A percentile compares a stretch with the other conserved stretches of the same genome.
phyloP scores from a whole-genome alignment of 35 echinoderm and acorn worm species.

The Ophiothrix spiculata region DNA sequence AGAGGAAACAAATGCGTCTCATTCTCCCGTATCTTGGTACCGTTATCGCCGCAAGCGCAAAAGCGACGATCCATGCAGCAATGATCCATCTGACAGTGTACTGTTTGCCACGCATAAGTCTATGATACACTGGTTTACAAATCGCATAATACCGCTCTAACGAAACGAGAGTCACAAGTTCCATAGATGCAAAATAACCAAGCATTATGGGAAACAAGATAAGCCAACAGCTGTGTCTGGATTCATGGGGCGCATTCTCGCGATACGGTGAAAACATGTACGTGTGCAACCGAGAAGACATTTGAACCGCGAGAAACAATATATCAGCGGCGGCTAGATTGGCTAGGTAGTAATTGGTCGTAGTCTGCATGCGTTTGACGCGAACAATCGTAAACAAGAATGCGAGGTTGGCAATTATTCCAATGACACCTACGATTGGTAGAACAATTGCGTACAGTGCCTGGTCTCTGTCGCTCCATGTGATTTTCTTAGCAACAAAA shows the following conservation, averaged over 20 bases:
- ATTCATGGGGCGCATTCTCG: neutral
- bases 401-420: neutral
- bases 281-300: neutral
- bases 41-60: neutral
- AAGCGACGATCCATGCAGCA: neutral
- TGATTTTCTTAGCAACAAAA: too few species aligned
- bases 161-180: neutral
- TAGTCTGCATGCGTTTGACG: neutral
- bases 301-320: neutral
- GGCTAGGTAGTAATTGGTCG: neutral
- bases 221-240: neutral
- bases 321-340: neutral
- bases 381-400: neutral
- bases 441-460: too few species aligned
- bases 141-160: neutral
- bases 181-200: neutral
- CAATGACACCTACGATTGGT: neutral
- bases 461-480: too few species aligned
- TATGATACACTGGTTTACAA: neutral
- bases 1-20: neutral
- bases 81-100: neutral
- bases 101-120: neutral
- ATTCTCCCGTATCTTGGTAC: neutral
- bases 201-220: neutral
- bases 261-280: neutral